Evolutionary conservation across 2,888 invertebrate species (phyloP), one percentile per base, ranked within the genome.

Genomic region (Deroplatys truncata): DNA sequence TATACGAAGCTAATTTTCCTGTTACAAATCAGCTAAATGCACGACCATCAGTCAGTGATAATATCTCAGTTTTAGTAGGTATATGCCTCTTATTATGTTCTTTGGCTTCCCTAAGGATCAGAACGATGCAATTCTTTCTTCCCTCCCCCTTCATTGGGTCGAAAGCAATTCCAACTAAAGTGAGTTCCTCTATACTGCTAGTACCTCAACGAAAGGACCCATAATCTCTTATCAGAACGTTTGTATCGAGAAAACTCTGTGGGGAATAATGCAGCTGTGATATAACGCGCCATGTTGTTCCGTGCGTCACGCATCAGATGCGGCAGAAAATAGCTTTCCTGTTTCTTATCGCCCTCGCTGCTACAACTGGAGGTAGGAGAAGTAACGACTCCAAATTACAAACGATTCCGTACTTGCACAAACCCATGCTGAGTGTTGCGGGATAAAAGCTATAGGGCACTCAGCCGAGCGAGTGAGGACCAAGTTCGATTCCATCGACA

Each of bases 241-340:
- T 29, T 72, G 72, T 86, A 86, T 86, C 86, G 56, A 29, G 72
- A 86, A 29, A 56, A 56, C 72, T 82, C 86, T 82, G 56, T 82
- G 82, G 86, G 86, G 86, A 72, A 86, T 86, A 86, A 86, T 82
- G 86, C 82, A 56, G 31, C 56, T 72, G 86, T 86, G 72, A 72
- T 86, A 82, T 72, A 86, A 82, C 72, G 86, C 28, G 25, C 15
- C 28, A 56, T 29, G 72, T 56, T 43, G n/a, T 49, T 49, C 49
- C 49, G 49, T 49, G 56, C 56, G 56, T 72, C 20, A 72, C 20
- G 84, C 31, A 31, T 84, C n/a, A 25, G 86, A 15, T 7, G 43
- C 29, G 43, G 16, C 9, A 28, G 15, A 31, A 86, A 56, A 28
- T 35, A 16, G 43, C 49, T 72, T 25, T 56, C 43, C 84, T 16